Conservation (phyloP, 2,797 vertebrate species). For the Sciurus carolinensis region DNA sequence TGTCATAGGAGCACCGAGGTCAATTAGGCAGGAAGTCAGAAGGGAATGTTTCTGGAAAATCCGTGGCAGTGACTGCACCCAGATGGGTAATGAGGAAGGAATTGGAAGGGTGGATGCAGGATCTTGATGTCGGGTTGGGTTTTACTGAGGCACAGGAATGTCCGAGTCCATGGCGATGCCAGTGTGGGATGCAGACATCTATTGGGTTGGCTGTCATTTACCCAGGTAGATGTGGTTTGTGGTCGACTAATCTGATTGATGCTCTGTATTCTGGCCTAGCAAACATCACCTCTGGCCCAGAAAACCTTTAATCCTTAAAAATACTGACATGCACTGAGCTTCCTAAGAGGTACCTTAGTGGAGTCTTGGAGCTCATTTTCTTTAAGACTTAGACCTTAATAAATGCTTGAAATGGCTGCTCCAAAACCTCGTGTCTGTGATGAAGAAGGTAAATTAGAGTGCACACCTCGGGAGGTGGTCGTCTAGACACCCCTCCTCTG, state of each 20-base stretch:
- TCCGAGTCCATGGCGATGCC: rapidly evolving
- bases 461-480: too few relatives aligned
- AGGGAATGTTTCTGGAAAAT: not conserved
- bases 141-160: not conserved
- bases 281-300: not conserved
- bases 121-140: too few relatives aligned
- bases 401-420: slow-evolving; percentile 6
- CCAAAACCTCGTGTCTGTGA: not conserved
- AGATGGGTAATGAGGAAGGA: not conserved
- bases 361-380: slow-evolving; percentile 37
- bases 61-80: not conserved
- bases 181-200: not conserved
- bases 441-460: slow-evolving; percentile 31
- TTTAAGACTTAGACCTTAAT: slow-evolving; percentile 59
- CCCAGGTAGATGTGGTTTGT: not conserved
- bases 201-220: not conserved
- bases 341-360: slow-evolving; percentile 5
- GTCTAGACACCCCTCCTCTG: not conserved
- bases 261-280: not conserved
- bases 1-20: not conserved
- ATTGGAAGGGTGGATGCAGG: too few relatives aligned
- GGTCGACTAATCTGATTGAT: slow-evolving; percentile 1
- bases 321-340: not conserved
- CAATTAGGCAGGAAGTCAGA: not conserved
- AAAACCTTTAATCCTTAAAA: slow-evolving; percentile 20